Percentiles rank a stretch among this genome's conserved stretches.
Conservation (phyloP, 2,113 vertebrate species). For the Solenodon paradoxus region DNA sequence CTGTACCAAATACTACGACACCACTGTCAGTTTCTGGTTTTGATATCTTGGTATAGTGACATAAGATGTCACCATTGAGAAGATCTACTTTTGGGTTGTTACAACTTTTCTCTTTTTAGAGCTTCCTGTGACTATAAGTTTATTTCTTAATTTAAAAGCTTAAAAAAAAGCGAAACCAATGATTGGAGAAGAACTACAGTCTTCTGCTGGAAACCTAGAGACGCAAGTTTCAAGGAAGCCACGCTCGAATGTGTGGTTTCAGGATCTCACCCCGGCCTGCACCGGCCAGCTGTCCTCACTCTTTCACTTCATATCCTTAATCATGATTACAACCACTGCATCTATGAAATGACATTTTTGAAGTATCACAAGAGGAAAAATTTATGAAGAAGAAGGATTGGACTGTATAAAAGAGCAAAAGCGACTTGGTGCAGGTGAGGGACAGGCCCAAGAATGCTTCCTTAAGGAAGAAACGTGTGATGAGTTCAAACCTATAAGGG, state of each 20-base stretch:
- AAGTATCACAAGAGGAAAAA: neutral
- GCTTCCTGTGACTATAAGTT: neutral
- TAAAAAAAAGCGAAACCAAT: neutral
- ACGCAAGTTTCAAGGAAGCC: neutral
- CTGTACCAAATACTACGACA: fast-evolving
- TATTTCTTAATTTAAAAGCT: neutral
- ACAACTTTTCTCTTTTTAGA: neutral
- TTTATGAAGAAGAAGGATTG: neutral
- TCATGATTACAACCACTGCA: neutral
- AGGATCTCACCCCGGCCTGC: neutral
- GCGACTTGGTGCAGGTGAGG: neutral
- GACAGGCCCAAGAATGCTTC: neutral
- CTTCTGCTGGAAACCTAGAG: neutral
- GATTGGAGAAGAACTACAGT: neutral
- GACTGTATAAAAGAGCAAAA: neutral
- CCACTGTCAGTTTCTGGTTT: neutral
- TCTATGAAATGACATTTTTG: neutral
- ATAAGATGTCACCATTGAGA: neutral
- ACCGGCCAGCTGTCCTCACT: neutral
- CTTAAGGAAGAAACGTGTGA: neutral
- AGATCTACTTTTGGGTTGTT: neutral
- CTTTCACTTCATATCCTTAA: too few relatives aligned
- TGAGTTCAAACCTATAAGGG: neutral
- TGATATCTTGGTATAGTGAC: neutral
- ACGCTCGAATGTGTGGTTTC: neutral